Base-by-base conservation (phyloP, 2,113 vertebrate genomes). In the Sinocyclocheilus anophthalmus region DNA sequence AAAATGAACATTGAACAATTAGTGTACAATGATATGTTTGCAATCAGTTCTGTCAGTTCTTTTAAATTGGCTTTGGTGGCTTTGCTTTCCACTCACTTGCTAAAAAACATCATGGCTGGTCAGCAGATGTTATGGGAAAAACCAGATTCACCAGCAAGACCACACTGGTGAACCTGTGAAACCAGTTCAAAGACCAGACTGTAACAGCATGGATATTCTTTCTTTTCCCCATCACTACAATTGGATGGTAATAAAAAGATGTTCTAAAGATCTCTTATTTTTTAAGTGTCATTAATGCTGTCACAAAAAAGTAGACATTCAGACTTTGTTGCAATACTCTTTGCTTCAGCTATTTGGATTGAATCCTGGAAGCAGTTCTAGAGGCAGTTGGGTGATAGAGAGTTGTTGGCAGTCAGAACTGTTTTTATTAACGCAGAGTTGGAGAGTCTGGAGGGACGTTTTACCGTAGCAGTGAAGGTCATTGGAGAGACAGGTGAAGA, bases 391-490 rank as follows among this genome's bases (percentile, higher is more conserved):
- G 1, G 42, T 79, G 53, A 42, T n/a, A 48, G 24, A 39, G 48
- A 59, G 50, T 57, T 20, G n/a, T 57, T 81, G 37, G 77, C 48
- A 61, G 57, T 42, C 26, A 13, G 30, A 45, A 39, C 5, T 39
- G 53, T 87, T 13, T 89, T 22, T 76, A 88, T 89, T 86, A 59
- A 84, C 69, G 76, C 24, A 81, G 50, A 80, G 59, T 63, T 76
- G 57, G 48, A 75, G 45, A 69, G 37, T 73, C 13, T 78, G 72
- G 20, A 76, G 37, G 30, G 22, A 86, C 3, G 13, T 67, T 80
- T 85, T 26, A 22, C 8, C 3, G 39, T 30, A 39, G 76, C 24
- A 89, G 88, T 89, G 85, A 88, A 86, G 79, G 88, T 79, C 72
- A 85, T 50, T 61, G 59, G 55, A 87, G 55, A 50, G 86, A 48